Evolutionary conservation across 2,113 vertebrate species (phyloP).

Genomic region (Hippoglossus stenolepis): DNA sequence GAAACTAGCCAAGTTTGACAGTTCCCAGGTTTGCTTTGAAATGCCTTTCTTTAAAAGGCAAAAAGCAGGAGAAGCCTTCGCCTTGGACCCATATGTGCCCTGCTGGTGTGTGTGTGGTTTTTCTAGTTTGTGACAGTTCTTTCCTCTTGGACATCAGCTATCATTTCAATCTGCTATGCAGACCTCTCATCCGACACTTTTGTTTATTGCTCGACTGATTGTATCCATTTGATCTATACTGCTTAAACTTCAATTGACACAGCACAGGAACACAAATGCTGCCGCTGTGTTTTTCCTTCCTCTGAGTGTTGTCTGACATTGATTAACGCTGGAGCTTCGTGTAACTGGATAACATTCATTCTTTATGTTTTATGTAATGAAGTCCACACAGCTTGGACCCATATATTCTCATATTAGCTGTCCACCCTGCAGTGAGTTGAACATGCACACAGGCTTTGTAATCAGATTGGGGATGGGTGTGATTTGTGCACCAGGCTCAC

Average conservation of each 20-base stretch:
- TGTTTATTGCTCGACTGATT: conserved; percentile 63
- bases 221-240: conserved; percentile 51
- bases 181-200: conserved; percentile 47
- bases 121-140: conserved; percentile 58
- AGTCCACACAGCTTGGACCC: conserved; percentile 48
- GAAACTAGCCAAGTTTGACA: conserved; percentile 77
- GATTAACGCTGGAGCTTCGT: conserved; percentile 29
- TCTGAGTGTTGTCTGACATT: conserved; percentile 31
- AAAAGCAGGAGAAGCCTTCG: conserved; percentile 61
- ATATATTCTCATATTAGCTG: conserved; percentile 42
- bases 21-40: conserved; percentile 76
- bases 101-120: conserved; percentile 51
- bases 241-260: conserved; percentile 35
- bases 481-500: conserved; percentile 53
- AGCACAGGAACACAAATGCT: conserved; percentile 11
- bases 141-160: conserved; percentile 48
- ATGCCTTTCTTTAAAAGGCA: conserved; percentile 83
- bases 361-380: conserved; percentile 68
- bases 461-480: conserved; percentile 53
- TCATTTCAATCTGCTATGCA: conserved; percentile 54
- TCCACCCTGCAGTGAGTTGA: conserved; percentile 53
- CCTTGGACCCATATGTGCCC: conserved; percentile 46
- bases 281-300: background rate
- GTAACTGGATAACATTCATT: conserved; percentile 60
- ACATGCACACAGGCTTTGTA: conserved; percentile 46